Percentiles rank a stretch among this genome's conserved stretches.
Conservation (phyloP, 2,888 invertebrate genomes). For the Nematopogon swammerdamellus region DNA sequence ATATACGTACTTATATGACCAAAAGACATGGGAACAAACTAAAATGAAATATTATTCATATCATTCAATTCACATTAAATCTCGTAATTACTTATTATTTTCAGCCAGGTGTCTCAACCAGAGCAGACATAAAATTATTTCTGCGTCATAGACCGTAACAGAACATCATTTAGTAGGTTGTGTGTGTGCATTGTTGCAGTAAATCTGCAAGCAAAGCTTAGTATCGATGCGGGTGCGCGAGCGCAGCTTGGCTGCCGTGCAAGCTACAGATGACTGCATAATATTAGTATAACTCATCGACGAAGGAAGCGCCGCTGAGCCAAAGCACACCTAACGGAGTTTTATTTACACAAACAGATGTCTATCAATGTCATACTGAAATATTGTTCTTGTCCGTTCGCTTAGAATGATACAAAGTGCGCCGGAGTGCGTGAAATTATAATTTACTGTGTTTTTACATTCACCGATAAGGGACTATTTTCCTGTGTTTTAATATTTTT, state of each 20-base stretch:
- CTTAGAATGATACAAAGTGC: neutral
- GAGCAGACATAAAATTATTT: too few relatives aligned
- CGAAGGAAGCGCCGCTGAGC: neutral
- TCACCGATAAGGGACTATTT: neutral
- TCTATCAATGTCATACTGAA: neutral
- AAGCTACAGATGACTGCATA: neutral
- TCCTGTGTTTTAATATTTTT: neutral
- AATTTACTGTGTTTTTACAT: neutral
- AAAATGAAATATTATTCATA: too few relatives aligned
- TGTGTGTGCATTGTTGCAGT: too few relatives aligned
- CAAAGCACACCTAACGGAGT: neutral
- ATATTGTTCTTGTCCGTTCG: neutral
- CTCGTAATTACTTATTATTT: too few relatives aligned
- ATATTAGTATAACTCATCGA: neutral
- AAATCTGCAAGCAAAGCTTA: too few relatives aligned
- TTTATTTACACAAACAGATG: neutral
- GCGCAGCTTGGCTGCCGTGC: neutral
- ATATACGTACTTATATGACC: too few relatives aligned
- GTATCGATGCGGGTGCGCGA: too few relatives aligned
- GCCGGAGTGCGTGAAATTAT: neutral
- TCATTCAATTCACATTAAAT: too few relatives aligned
- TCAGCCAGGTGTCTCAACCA: too few relatives aligned
- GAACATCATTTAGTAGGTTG: too few relatives aligned
- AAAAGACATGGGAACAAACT: too few relatives aligned
- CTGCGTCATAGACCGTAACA: too few relatives aligned